Evolutionary conservation across 2,888 invertebrate genomes (phyloP).

Genomic region (Drosophila imparisetae): DNA sequence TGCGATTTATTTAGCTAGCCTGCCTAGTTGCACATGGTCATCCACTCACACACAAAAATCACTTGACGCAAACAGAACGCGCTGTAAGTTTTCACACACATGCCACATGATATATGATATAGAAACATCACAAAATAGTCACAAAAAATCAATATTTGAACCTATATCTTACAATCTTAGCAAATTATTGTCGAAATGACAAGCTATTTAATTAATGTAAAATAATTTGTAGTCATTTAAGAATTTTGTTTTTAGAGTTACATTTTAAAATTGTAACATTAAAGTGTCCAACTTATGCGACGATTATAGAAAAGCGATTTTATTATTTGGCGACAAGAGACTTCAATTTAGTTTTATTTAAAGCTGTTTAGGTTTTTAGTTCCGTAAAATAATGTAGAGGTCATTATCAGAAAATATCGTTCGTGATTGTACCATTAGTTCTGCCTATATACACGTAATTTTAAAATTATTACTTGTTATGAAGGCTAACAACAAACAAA

Average conservation of each 20-base stretch:
- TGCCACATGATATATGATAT: background rate
- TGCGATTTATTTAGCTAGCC: slow-evolving; percentile 72
- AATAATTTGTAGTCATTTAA: background rate
- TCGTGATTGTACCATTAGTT: background rate
- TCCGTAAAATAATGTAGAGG: background rate
- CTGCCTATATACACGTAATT: background rate
- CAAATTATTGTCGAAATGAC: background rate
- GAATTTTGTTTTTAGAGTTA: background rate
- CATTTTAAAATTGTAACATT: background rate
- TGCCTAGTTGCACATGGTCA: slow-evolving; percentile 37
- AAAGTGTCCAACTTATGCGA: too few species aligned
- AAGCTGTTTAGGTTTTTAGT: background rate
- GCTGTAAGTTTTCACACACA: slow-evolving; percentile 24
- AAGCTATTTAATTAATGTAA: background rate
- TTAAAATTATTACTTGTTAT: background rate
- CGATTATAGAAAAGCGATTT: background rate
- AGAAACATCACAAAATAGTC: background rate
- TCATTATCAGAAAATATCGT: background rate
- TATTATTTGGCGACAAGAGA: background rate
- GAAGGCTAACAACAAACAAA: background rate
- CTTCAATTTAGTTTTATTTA: background rate
- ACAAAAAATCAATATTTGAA: background rate
- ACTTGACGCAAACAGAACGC: slow-evolving; percentile 30
- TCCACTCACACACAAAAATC: slow-evolving; percentile 1
- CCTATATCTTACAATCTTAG: background rate